Evolutionary conservation across 2,888 invertebrate species (phyloP).

Genomic region (Clepsis dumicolana): DNA sequence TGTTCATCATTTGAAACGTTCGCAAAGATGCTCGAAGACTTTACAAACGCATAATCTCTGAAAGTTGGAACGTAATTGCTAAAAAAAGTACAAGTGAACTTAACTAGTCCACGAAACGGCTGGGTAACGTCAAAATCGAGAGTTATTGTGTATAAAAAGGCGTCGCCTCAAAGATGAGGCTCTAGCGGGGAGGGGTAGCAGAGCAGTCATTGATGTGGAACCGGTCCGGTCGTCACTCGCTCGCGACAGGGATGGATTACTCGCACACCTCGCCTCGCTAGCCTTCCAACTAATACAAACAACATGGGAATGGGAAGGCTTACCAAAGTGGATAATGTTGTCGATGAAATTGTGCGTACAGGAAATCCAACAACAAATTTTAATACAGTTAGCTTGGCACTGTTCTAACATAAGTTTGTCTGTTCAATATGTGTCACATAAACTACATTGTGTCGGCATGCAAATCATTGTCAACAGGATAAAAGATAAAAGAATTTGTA

Average conservation of each 20-base stretch:
- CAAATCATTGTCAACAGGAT: slow-evolving; percentile 31
- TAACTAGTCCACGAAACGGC: slow-evolving; percentile 54
- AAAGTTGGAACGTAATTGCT: slow-evolving; percentile 3
- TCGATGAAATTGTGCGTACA: slow-evolving; percentile 18
- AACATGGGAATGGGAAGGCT: slow-evolving; percentile 15
- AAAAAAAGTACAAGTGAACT: slow-evolving; percentile 41
- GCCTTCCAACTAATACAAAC: slow-evolving; percentile 17
- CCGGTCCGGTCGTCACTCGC: slow-evolving; percentile 72
- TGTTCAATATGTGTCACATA: slow-evolving; percentile 17
- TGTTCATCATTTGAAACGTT: not conserved
- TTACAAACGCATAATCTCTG: not conserved
- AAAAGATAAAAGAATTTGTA: slow-evolving; percentile 38
- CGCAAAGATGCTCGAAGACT: not conserved
- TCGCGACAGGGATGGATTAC: slow-evolving; percentile 79
- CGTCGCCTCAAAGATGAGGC: slow-evolving; percentile 63
- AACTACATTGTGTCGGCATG: slow-evolving; percentile 22
- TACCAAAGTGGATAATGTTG: slow-evolving; percentile 27
- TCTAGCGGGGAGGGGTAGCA: slow-evolving; percentile 68
- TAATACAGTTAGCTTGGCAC: not conserved
- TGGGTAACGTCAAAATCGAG: slow-evolving; percentile 71
- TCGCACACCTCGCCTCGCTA: slow-evolving; percentile 12
- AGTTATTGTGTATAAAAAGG: slow-evolving; percentile 68
- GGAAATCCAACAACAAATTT: slow-evolving; percentile 18
- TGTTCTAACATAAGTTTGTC: slow-evolving; percentile 1
- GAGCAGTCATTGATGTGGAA: slow-evolving; percentile 83